A percentile compares a stretch with the other conserved stretches of the same genome.
Conservation (phyloP, 2,797 vertebrate species). For the Neosilurus mollespiculum region DNA sequence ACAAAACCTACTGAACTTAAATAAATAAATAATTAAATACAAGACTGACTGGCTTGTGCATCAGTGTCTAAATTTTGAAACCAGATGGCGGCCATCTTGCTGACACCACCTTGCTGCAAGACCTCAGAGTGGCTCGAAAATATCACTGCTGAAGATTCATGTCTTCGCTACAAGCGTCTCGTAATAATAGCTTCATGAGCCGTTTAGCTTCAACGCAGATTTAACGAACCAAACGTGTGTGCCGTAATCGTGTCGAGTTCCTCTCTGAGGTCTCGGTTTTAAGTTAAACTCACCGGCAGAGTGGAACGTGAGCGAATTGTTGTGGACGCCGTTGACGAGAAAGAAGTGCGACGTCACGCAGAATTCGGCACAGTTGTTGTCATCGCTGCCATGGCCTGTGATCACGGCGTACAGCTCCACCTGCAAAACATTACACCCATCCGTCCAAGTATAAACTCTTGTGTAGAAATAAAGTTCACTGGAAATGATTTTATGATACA, state of each 20-base stretch:
- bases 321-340: slow-evolving; percentile 66
- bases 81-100: too few relatives aligned
- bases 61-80: too few relatives aligned
- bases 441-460: neutral
- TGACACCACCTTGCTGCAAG: too few relatives aligned
- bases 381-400: slow-evolving; percentile 77
- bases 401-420: slow-evolving; percentile 79
- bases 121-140: too few relatives aligned
- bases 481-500: neutral
- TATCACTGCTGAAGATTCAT: too few relatives aligned
- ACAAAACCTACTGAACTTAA: too few relatives aligned
- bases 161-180: too few relatives aligned
- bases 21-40: too few relatives aligned
- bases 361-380: slow-evolving; percentile 76
- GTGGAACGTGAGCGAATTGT: slow-evolving; percentile 72
- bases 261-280: neutral
- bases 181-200: too few relatives aligned
- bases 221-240: too few relatives aligned
- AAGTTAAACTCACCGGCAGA: slow-evolving; percentile 68
- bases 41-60: too few relatives aligned
- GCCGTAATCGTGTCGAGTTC: neutral
- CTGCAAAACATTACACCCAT: slow-evolving; percentile 53
- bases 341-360: slow-evolving; percentile 81
- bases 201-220: too few relatives aligned
- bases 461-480: neutral